phyloP scores from a whole-genome alignment of 2,888 invertebrate genomes.

The Allophyes oxyacanthae region DNA sequence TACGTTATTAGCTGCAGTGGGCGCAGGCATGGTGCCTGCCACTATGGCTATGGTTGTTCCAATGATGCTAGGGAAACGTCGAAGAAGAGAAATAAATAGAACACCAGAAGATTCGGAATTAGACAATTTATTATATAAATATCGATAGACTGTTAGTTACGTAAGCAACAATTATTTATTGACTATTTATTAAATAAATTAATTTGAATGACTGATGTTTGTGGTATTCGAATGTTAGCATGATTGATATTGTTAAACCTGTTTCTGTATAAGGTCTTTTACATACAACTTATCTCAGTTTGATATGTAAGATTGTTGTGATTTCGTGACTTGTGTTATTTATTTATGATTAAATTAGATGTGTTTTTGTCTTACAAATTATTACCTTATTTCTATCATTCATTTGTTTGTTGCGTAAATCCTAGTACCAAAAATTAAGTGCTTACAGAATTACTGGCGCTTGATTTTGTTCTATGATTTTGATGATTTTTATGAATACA shows the following conservation, averaged over 20 bases:
- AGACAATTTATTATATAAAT: constrained; percentile 66
- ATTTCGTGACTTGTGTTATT: constrained; percentile 40
- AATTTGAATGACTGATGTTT: constrained; percentile 19
- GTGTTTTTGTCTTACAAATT: constrained; percentile 9
- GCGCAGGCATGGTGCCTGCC: constrained; percentile 94
- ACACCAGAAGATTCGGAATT: constrained; percentile 59
- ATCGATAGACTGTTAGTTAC: constrained; percentile 46
- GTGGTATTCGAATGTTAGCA: constrained; percentile 31
- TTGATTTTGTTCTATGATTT: too few species aligned
- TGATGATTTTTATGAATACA: not conserved
- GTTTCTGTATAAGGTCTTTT: constrained; percentile 23
- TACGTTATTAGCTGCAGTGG: constrained; percentile 92
- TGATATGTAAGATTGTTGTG: constrained; percentile 42
- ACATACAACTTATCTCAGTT: constrained; percentile 21
- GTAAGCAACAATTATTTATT: constrained; percentile 46
- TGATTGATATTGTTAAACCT: constrained; percentile 17
- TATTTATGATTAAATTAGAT: constrained; percentile 29
- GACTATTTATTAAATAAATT: constrained; percentile 52
- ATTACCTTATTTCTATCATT: not conserved
- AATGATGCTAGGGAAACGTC: constrained; percentile 91
- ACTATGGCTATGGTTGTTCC: constrained; percentile 95
- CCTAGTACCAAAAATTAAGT: not conserved
- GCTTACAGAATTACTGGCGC: too few species aligned
- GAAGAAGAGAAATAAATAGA: constrained; percentile 69
- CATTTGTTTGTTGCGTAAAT: too few species aligned